A percentile compares a stretch with the other conserved stretches of the same genome.
phyloP scores from a whole-genome alignment of 1,140 invertebrate genomes.

The Atta cephalotes region DNA sequence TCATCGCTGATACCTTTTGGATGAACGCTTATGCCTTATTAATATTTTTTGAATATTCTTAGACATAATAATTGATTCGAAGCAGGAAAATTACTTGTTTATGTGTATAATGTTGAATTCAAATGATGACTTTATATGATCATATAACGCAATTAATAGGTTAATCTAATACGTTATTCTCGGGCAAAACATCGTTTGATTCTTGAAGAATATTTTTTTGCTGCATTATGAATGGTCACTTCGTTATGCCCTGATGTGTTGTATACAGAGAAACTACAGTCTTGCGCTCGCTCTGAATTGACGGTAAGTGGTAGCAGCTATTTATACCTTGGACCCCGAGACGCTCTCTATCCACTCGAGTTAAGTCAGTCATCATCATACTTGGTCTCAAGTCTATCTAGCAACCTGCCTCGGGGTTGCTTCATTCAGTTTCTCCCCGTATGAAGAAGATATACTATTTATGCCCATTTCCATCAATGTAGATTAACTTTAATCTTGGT shows the following conservation, averaged over 20 bases:
- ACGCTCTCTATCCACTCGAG: slow-evolving; percentile 76
- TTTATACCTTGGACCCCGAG: slow-evolving; percentile 77
- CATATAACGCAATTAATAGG: slow-evolving; percentile 10
- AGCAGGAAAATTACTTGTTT: background rate
- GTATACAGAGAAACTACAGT: slow-evolving; percentile 62
- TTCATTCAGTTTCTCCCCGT: slow-evolving; percentile 66
- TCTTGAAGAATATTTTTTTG: slow-evolving; percentile 46
- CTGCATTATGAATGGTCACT: slow-evolving; percentile 42
- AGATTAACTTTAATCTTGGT: too few relatives aligned
- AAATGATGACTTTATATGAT: background rate
- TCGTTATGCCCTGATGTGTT: slow-evolving; percentile 61
- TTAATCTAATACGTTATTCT: slow-evolving; percentile 12
- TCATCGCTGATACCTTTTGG: background rate
- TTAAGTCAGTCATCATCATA: slow-evolving; percentile 79
- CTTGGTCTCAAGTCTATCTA: slow-evolving; percentile 60
- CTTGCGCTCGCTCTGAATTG: slow-evolving; percentile 73
- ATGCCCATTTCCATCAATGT: background rate
- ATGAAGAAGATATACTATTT: slow-evolving; percentile 54
- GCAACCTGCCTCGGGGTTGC: slow-evolving; percentile 64
- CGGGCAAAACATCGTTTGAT: background rate
- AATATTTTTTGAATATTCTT: background rate
- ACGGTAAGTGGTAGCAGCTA: slow-evolving; percentile 76
- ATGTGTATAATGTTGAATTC: background rate
- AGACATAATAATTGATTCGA: background rate
- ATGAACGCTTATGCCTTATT: background rate